phyloP scores from a whole-genome alignment of 2,797 vertebrate species.

The Myotis findleyi region DNA sequence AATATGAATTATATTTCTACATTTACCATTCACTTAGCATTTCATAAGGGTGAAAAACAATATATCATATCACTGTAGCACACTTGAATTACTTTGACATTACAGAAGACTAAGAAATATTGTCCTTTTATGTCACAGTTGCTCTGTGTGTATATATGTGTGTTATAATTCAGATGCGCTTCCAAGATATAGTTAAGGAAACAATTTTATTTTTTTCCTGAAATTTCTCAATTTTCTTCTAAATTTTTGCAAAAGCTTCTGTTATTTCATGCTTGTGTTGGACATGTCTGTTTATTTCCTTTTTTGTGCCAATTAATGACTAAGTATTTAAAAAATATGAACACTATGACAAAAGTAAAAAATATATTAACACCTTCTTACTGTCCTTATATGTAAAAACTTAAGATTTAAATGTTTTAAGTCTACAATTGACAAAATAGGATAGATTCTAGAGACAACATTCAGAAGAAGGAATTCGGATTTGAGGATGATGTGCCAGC shows the following conservation, averaged over 20 bases:
- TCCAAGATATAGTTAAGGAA: background rate
- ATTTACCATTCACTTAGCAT: background rate
- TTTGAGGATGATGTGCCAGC: background rate
- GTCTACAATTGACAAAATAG: background rate
- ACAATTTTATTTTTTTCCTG: background rate
- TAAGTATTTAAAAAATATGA: constrained; percentile 29
- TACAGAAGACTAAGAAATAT: background rate
- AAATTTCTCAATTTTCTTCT: constrained; percentile 9
- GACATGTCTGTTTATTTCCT: background rate
- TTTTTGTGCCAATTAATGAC: background rate
- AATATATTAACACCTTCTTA: background rate
- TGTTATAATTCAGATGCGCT: background rate
- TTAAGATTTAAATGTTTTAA: background rate
- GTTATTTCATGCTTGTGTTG: background rate
- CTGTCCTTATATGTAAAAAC: background rate
- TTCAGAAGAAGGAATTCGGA: background rate
- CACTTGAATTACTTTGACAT: background rate
- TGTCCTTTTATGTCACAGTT: background rate
- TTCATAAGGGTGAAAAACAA: background rate
- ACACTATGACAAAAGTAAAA: background rate
- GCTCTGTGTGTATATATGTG: background rate
- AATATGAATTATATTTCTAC: background rate
- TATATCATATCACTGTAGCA: background rate
- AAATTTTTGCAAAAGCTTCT: background rate
- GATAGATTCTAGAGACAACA: background rate